phyloP scores from a whole-genome alignment of 2,888 invertebrate species.

The Pyrochroa serraticornis region DNA sequence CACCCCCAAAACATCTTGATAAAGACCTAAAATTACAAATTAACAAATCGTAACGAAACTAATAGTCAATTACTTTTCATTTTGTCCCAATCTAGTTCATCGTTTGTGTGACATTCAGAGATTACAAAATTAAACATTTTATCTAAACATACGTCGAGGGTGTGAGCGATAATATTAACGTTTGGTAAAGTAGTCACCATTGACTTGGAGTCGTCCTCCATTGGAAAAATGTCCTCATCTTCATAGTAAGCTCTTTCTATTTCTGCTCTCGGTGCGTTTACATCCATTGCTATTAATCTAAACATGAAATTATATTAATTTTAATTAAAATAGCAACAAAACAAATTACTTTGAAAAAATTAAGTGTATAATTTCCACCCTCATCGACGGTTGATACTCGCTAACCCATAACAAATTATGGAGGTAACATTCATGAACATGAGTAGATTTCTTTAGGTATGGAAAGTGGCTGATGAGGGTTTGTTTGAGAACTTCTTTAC shows the following conservation, averaged over 20 bases:
- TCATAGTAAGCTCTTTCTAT: constrained; percentile 54
- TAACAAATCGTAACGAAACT: neutral
- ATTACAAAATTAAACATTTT: constrained; percentile 74
- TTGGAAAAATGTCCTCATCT: constrained; percentile 60
- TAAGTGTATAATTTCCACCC: constrained; percentile 72
- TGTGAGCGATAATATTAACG: constrained; percentile 57
- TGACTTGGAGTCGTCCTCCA: constrained; percentile 63
- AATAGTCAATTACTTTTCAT: constrained; percentile 58
- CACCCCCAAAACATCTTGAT: constrained; percentile 66
- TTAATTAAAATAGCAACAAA: constrained; percentile 29
- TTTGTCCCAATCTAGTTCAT: constrained; percentile 62
- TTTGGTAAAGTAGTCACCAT: neutral
- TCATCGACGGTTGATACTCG: constrained; percentile 74
- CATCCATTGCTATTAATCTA: constrained; percentile 78
- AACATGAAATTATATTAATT: constrained; percentile 28
- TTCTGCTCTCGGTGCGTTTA: constrained; percentile 67
- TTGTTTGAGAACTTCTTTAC: constrained; percentile 71
- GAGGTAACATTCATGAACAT: constrained; percentile 75
- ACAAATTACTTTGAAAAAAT: constrained; percentile 75
- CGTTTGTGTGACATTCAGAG: constrained; percentile 62
- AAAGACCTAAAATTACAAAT: constrained; percentile 55
- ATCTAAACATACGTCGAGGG: constrained; percentile 79
- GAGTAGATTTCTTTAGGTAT: constrained; percentile 72
- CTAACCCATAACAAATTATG: constrained; percentile 79
- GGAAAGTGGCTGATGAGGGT: constrained; percentile 73